Percentiles rank a stretch among this genome's conserved stretches.
Evolutionary conservation across 2,797 vertebrate species (phyloP).

Genomic region (Rhyacichthys aspro): DNA sequence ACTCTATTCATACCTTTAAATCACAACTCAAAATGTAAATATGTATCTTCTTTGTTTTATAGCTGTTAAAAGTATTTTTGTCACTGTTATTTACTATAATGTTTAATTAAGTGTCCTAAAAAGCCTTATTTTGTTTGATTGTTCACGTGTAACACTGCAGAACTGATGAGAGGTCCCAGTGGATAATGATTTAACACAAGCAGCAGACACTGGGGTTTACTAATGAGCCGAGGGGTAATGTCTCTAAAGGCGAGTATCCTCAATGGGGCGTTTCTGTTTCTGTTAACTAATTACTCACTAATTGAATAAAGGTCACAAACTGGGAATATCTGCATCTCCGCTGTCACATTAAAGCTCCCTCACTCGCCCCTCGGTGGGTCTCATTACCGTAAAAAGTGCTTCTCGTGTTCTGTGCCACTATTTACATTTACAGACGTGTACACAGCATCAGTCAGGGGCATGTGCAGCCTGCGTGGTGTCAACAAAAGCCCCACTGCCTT

Average conservation of each 20-base stretch:
- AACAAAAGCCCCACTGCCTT: slow-evolving; percentile 55
- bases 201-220: background rate
- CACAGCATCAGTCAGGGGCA: slow-evolving; percentile 50
- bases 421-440: slow-evolving; percentile 54
- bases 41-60: too few relatives aligned
- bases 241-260: slow-evolving; percentile 28
- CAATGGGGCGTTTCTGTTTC: background rate
- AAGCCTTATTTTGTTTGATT: too few relatives aligned
- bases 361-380: too few relatives aligned
- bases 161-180: too few relatives aligned
- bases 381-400: background rate
- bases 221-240: slow-evolving; percentile 43
- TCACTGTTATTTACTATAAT: too few relatives aligned
- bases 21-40: too few relatives aligned
- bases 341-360: slow-evolving; percentile 20
- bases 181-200: too few relatives aligned
- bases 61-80: too few relatives aligned
- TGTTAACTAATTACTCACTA: slow-evolving; percentile 50
- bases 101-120: too few relatives aligned
- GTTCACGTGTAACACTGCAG: too few relatives aligned
- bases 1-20: too few relatives aligned
- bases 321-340: slow-evolving; percentile 24
- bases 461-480: slow-evolving; percentile 54
- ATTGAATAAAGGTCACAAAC: slow-evolving; percentile 33
- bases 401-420: slow-evolving; percentile 42